Base-by-base conservation (phyloP, 1,140 invertebrate genomes). In the Pogonognathellus flavescens region DNA sequence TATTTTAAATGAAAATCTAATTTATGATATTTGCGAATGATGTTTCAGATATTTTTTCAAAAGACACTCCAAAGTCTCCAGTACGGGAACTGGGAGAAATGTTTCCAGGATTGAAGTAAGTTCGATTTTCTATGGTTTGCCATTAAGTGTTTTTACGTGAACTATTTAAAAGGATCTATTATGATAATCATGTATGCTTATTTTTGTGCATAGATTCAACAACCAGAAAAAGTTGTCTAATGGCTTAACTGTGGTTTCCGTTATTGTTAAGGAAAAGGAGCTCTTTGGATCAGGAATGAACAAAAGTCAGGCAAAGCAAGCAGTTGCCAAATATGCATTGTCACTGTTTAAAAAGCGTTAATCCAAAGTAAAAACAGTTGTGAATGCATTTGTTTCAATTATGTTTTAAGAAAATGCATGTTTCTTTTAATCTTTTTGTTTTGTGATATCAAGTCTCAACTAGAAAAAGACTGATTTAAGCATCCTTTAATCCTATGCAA, bases 271-370 rank as follows among this genome's bases (percentile, higher is more conserved):
- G 90, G 92, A 41, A 91, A 92, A 83, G 90, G 91, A 20, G 89
- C 90, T 13, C 93, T 92, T 88, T 90, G 93, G 93, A 50, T 90
- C 92, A 41, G 93, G 93, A 22, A 86, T 92, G 31, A 93, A 92
- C 86, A 93, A 92, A 88, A 89, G 91, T 18, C 92, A 93, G 53
- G 93, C 93, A 14, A 93, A 93, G 88, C 91, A 90, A 88, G 92
- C 92, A 31, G 92, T 92, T 10, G 93, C 93, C 20, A 93, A 93
- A 89, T 96, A 96, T 20, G 94, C 96, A n/a, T n/a, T n/a, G n/a
- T n/a, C n/a, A n/a, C n/a, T n/a, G n/a, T n/a, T n/a, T n/a, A n/a
- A n/a, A n/a, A n/a, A n/a, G n/a, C n/a, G n/a, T n/a, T n/a, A n/a
- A n/a, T n/a, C n/a, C n/a, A n/a, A n/a, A n/a, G n/a, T n/a, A n/a